Base-by-base conservation (phyloP, 1,140 invertebrate genomes). In the Harlomillsia oculata region DNA sequence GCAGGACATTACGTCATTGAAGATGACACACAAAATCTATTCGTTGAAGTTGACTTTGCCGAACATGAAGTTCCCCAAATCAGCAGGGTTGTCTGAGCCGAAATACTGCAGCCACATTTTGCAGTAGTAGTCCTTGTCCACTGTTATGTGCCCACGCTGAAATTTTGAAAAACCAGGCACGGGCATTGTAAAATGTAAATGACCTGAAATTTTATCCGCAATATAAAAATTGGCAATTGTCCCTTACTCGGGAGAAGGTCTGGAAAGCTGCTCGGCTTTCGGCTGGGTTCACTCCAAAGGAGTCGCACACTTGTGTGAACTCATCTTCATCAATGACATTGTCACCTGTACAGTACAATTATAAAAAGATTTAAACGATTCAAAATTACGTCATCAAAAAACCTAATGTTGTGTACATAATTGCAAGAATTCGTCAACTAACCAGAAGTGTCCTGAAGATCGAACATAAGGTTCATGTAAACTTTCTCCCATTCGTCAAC, bases 381-480 rank as follows among this genome's bases (percentile, higher is more conserved):
- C 40, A 43, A 16, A n/a, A n/a, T n/a, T n/a, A n/a, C n/a, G n/a
- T n/a, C n/a, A n/a, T n/a, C n/a, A n/a, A n/a, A n/a, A n/a, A n/a
- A n/a, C n/a, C n/a, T n/a, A n/a, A 8, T 41, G 9, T 21, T 41
- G 16, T 13, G 20, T 18, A 41, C 6, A 13, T 6, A 13, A 41
- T 34, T 8, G 30, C 6, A 34, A 34, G 32, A 34, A 9, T 34
- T 34, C 8, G 3, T 6, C 30, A 51, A 25, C 11, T 40, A 67
- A 78, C 78, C 84, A 57, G 86, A 89, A 56, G 84, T 83, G 65
- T 90, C 87, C 67, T 87, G 85, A 58, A 89, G 75, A 63, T 88
- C 83, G 71, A 89, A 90, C 81, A 89, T 87, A 70, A 90, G 86
- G 66, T 85, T 80, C 79, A 87, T 82, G 71, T 89, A 90, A 30